These are phyloP conservation scores for Lordiphosa clarofinis DNA, from an alignment of 1,140 invertebrate species.

Conservation along the genomic window DNA sequence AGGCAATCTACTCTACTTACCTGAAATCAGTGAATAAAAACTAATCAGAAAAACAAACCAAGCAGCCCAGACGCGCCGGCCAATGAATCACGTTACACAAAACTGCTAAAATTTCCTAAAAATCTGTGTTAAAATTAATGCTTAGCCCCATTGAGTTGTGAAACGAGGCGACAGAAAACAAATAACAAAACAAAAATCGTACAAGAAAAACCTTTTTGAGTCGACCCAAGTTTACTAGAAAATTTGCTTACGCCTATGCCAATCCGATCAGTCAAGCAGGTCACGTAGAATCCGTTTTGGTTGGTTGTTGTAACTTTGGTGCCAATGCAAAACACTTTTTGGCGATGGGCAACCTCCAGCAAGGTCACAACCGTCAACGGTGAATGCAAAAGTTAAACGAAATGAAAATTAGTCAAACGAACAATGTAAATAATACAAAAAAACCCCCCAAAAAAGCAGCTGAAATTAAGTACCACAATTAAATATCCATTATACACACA, in stretches of 20 bases:
- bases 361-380: conserved; percentile 53
- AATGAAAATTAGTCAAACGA: conserved; percentile 3
- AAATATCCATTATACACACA: conserved; percentile 8
- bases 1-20: conserved; percentile 16
- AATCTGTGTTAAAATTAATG: conserved; percentile 51
- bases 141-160: conserved; percentile 33
- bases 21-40: conserved; percentile 7
- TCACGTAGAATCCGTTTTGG: conserved; percentile 64
- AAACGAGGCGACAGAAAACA: conserved; percentile 21
- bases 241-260: conserved; percentile 41
- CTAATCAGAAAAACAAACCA: conserved; percentile 22
- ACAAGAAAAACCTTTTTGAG: conserved; percentile 33
- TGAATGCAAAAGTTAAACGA: conserved; percentile 19
- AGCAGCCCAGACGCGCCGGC: conserved; percentile 6
- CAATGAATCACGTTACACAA: conserved; percentile 24
- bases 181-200: conserved; percentile 2
- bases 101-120: conserved; percentile 26
- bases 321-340: conserved; percentile 62
- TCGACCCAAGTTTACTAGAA: conserved; percentile 45
- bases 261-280: conserved; percentile 53
- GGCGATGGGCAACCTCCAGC: conserved; percentile 57
- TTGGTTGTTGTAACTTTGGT: conserved; percentile 52
- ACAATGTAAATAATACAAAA: conserved; percentile 6
- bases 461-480: conserved; percentile 7
- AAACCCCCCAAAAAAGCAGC: neutral